Evolutionary conservation across 92 coral and sea anemone genomes (phyloP).

Genomic region (Montipora capitata): DNA sequence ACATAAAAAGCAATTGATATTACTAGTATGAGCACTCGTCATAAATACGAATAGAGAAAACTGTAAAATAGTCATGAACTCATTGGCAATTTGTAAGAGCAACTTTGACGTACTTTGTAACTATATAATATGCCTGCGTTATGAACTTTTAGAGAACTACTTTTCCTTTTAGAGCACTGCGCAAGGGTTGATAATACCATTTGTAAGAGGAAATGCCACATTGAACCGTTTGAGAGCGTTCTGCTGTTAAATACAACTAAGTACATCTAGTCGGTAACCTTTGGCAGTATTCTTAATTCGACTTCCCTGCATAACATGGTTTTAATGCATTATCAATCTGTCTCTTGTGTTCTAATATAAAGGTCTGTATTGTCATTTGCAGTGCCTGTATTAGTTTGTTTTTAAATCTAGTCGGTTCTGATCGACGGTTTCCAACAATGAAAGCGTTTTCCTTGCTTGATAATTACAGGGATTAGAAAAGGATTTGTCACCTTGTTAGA

Average conservation of each 20-base stretch:
- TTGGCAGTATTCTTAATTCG: neutral
- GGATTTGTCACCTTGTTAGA: constrained; percentile 63
- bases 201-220: no score
- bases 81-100: no score
- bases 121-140: no score
- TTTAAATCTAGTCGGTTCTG: neutral
- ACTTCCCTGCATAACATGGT: neutral
- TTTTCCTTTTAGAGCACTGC: no score
- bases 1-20: no score
- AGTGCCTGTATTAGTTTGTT: neutral
- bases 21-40: no score
- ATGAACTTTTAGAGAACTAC: no score
- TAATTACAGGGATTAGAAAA: constrained; percentile 28
- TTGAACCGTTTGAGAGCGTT: no score
- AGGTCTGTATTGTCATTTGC: neutral
- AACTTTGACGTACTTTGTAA: no score
- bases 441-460: constrained; percentile 27
- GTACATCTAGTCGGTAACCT: neutral
- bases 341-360: neutral
- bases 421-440: neutral
- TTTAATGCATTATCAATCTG: neutral
- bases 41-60: no score
- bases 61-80: no score
- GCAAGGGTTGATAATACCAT: no score
- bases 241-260: neutral